A percentile compares a stretch with the other conserved stretches of the same genome.
phyloP scores from a whole-genome alignment of 2,797 vertebrate species.

The Lemur catta region DNA sequence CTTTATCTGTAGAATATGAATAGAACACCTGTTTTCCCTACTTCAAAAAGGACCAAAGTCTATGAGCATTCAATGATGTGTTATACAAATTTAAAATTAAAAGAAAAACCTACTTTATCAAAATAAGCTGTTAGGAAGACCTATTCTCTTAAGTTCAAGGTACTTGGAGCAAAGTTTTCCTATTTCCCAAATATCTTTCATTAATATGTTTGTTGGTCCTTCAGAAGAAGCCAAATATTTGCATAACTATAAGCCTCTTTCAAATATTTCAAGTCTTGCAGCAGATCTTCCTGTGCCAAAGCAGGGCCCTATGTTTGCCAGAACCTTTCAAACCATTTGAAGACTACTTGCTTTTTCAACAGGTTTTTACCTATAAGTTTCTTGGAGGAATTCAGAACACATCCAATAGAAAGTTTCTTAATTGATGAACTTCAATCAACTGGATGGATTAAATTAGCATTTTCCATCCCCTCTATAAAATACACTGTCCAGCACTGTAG shows the following conservation, averaged over 20 bases:
- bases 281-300: background rate
- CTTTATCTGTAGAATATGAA: background rate
- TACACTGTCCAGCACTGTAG: background rate
- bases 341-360: background rate
- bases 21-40: background rate
- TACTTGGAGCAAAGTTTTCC: slow-evolving; percentile 11
- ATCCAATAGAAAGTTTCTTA: background rate
- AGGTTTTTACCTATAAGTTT: background rate
- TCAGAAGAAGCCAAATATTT: slow-evolving; percentile 26
- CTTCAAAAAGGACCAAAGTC: background rate
- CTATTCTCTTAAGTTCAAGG: background rate
- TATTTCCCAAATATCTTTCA: slow-evolving; percentile 10
- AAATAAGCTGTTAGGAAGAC: slow-evolving; percentile 20
- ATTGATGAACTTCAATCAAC: background rate
- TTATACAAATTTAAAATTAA: slow-evolving; percentile 2
- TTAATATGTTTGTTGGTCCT: background rate
- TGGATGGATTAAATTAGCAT: background rate
- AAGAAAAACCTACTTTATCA: background rate
- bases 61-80: background rate
- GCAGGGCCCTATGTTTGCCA: background rate
- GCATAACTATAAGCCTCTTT: background rate
- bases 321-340: background rate
- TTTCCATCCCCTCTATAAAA: background rate
- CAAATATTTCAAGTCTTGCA: background rate
- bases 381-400: background rate